phyloP scores from a whole-genome alignment of 2,888 invertebrate genomes.

The Noctua fimbriata region DNA sequence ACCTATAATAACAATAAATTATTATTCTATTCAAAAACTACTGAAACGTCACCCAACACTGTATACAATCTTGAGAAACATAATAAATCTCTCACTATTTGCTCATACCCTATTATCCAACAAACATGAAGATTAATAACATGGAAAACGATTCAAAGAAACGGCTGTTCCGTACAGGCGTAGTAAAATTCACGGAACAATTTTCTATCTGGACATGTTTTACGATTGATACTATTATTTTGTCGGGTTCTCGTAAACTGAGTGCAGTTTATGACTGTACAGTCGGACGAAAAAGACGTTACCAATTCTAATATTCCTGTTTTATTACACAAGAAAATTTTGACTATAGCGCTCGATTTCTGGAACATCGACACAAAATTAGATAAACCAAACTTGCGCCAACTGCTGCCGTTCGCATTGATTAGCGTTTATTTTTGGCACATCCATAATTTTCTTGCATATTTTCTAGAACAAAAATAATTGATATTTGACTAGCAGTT shows the following conservation, averaged over 20 bases:
- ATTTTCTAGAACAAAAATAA: not conserved
- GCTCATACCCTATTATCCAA: not conserved
- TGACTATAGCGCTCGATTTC: not conserved
- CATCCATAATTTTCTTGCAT: not conserved
- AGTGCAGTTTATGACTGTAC: constrained; percentile 74
- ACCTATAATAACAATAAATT: not conserved
- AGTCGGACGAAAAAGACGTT: constrained; percentile 2
- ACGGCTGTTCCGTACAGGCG: constrained; percentile 21
- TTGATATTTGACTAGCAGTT: not conserved
- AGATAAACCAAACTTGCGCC: not conserved
- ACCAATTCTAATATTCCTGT: not conserved
- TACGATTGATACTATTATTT: constrained; percentile 76
- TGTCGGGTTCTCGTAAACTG: constrained; percentile 72
- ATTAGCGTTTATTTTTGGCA: not conserved
- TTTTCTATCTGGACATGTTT: constrained; percentile 71
- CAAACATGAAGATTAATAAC: constrained; percentile 31
- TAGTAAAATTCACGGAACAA: constrained; percentile 59
- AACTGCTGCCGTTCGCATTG: not conserved
- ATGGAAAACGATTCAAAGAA: constrained; percentile 37
- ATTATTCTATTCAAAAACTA: not conserved
- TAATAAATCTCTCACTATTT: constrained; percentile 8
- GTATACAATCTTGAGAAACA: not conserved
- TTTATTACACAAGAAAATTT: not conserved
- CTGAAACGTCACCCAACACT: not conserved
- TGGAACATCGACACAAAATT: not conserved